Conservation (phyloP, 1,140 invertebrate genomes). For the Ips nitidus region DNA sequence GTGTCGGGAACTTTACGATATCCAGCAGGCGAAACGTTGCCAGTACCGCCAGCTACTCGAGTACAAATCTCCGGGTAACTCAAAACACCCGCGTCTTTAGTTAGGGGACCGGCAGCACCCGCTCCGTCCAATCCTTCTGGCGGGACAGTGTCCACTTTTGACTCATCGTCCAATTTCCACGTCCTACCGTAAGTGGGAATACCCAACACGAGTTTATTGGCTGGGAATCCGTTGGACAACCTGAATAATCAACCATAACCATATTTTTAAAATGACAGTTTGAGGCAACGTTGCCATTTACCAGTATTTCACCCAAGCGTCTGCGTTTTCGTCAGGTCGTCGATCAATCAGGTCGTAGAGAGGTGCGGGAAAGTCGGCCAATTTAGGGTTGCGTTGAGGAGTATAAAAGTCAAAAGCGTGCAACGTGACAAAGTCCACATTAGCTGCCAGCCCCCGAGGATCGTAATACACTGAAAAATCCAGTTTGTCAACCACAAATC, state of each 20-base stretch:
- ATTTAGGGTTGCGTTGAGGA: slow-evolving; percentile 69
- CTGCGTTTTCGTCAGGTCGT: slow-evolving; percentile 66
- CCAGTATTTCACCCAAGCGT: slow-evolving; percentile 65
- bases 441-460: slow-evolving; percentile 67
- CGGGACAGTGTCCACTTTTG: slow-evolving; percentile 73
- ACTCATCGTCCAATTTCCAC: slow-evolving; percentile 76
- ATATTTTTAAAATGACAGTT: not conserved
- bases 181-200: slow-evolving; percentile 81
- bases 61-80: slow-evolving; percentile 80
- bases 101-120: slow-evolving; percentile 67
- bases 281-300: slow-evolving; percentile 43
- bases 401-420: slow-evolving; percentile 80
- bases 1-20: slow-evolving; percentile 71
- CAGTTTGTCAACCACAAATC: not conserved
- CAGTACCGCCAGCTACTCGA: slow-evolving; percentile 27
- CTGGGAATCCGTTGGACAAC: slow-evolving; percentile 65
- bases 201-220: slow-evolving; percentile 79
- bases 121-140: slow-evolving; percentile 67
- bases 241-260: slow-evolving; percentile 50
- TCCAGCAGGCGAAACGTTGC: slow-evolving; percentile 54
- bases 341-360: slow-evolving; percentile 71
- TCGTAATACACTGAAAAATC: slow-evolving; percentile 72
- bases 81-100: slow-evolving; percentile 70
- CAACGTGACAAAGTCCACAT: slow-evolving; percentile 78
- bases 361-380: slow-evolving; percentile 73